A percentile compares a stretch with the other conserved stretches of the same genome.
Evolutionary conservation across 2,888 invertebrate species (phyloP).

Genomic region (Merodon equestris): DNA sequence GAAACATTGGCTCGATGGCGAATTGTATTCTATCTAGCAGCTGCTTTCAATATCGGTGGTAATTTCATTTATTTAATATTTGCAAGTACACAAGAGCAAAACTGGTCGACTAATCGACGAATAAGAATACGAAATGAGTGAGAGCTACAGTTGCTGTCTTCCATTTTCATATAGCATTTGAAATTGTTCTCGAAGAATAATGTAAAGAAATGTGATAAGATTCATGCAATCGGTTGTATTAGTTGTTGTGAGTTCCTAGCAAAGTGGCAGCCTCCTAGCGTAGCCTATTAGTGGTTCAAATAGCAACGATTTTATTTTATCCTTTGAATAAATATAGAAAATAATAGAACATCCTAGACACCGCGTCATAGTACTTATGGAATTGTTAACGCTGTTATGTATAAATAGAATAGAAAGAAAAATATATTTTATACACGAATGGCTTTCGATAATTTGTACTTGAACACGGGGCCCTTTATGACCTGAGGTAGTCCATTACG

Average conservation of each 20-base stretch:
- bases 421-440: conserved; percentile 52
- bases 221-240: too few relatives aligned
- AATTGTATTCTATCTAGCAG: conserved; percentile 88
- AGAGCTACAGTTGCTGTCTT: conserved; percentile 60
- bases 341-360: conserved; percentile 43
- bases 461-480: not conserved
- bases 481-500: conserved; percentile 81
- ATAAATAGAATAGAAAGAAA: conserved; percentile 42
- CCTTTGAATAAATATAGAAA: conserved; percentile 13
- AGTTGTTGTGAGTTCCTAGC: too few relatives aligned
- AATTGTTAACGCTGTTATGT: conserved; percentile 51
- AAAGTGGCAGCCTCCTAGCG: not conserved
- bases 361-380: conserved; percentile 59
- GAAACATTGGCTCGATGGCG: conserved; percentile 77
- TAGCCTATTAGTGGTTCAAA: too few relatives aligned
- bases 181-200: conserved; percentile 17
- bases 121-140: conserved; percentile 54
- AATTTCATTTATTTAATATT: conserved; percentile 89
- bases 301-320: not conserved
- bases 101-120: conserved; percentile 79
- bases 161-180: conserved; percentile 52
- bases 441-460: not conserved
- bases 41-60: conserved; percentile 86
- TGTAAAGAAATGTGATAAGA: conserved; percentile 56
- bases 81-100: conserved; percentile 88